Evolutionary conservation across 2,797 vertebrate genomes (phyloP).

Genomic region (Ibycter americanus): DNA sequence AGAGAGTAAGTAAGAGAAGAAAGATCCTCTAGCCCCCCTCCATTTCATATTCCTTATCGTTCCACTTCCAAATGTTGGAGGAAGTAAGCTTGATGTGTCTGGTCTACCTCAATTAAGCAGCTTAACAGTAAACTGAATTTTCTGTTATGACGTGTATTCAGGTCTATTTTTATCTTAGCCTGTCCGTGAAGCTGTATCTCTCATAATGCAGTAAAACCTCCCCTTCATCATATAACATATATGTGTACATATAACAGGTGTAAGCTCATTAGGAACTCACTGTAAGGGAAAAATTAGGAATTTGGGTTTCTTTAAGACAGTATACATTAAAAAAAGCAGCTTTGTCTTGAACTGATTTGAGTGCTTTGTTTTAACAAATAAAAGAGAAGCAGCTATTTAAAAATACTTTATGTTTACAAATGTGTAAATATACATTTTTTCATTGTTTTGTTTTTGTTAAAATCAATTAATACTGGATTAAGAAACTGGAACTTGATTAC

Average conservation of each 20-base stretch:
- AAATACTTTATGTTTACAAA: not conserved
- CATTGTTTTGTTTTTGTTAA: not conserved
- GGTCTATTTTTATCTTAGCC: not conserved
- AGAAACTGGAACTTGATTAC: not conserved
- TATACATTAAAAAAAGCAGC: not conserved
- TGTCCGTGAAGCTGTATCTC: not conserved
- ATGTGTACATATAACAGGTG: not conserved
- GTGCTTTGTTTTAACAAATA: not conserved
- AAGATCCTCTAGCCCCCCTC: not conserved
- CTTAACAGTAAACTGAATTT: not conserved
- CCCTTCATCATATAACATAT: not conserved
- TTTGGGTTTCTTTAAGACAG: not conserved
- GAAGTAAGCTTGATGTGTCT: not conserved
- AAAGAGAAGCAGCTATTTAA: not conserved
- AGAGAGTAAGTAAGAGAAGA: not conserved
- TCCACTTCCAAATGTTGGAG: not conserved
- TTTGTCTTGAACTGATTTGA: not conserved
- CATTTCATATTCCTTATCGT: not conserved
- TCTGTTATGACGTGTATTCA: not conserved
- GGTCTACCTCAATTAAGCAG: not conserved
- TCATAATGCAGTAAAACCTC: not conserved
- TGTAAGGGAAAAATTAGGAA: not conserved
- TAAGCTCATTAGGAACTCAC: not conserved
- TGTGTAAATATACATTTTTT: not conserved
- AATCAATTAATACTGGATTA: not conserved